Evolutionary conservation across 2,888 invertebrate species (phyloP).

Genomic region (Keiferia lycopersicella): DNA sequence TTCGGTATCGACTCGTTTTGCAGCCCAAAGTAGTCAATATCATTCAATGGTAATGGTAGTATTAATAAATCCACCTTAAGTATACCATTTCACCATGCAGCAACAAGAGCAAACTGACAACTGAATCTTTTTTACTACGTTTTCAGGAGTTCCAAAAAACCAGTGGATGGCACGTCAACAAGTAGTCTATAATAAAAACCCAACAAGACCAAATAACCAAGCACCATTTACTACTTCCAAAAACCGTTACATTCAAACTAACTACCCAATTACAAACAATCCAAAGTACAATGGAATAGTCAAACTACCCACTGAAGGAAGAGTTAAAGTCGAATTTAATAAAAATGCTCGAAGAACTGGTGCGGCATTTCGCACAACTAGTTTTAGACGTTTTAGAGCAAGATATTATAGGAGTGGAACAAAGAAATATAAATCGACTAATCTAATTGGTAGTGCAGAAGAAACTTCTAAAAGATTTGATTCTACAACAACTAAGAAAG

Average conservation of each 20-base stretch:
- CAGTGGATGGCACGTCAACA: neutral
- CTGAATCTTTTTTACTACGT: too few relatives aligned
- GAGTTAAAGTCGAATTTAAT: neutral
- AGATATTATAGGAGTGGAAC: neutral
- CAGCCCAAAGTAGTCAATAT: too few relatives aligned
- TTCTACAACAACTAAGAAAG: neutral
- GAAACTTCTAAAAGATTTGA: neutral
- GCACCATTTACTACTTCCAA: neutral
- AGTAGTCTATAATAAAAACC: neutral
- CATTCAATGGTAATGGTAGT: too few relatives aligned
- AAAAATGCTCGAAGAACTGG: neutral
- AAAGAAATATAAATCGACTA: neutral
- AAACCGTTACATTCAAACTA: neutral
- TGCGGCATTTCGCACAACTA: neutral
- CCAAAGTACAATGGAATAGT: neutral
- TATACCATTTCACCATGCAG: too few relatives aligned
- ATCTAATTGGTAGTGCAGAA: neutral
- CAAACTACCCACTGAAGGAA: neutral
- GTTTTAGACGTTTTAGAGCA: neutral
- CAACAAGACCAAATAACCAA: neutral
- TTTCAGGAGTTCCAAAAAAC: neutral
- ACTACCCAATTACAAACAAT: neutral
- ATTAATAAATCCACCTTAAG: too few relatives aligned
- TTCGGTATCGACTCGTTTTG: too few relatives aligned
- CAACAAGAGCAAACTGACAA: too few relatives aligned